Percentiles rank a stretch among this genome's conserved stretches.
Conservation (phyloP, 1,140 invertebrate species). For the Triops longicaudatus region DNA sequence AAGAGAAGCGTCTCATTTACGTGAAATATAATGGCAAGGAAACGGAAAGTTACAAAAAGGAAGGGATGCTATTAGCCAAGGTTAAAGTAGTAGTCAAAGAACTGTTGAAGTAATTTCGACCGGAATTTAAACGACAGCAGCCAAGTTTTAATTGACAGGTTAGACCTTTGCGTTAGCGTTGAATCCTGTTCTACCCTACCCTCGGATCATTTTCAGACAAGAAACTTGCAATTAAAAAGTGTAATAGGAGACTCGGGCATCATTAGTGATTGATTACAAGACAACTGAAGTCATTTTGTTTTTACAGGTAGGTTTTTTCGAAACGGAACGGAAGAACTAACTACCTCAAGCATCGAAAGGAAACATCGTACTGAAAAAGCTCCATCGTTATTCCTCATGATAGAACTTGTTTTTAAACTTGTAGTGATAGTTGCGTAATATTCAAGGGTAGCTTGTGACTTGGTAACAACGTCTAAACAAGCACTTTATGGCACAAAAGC, state of each 20-base stretch:
- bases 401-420: too few species aligned
- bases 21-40: background rate
- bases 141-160: slow-evolving; percentile 12
- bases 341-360: too few species aligned
- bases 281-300: background rate
- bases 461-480: too few species aligned
- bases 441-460: too few species aligned
- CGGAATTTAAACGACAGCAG: background rate
- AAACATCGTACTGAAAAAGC: too few species aligned
- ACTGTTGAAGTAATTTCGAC: background rate
- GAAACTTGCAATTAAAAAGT: background rate
- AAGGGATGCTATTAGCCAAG: background rate
- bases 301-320: background rate
- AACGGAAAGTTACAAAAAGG: background rate
- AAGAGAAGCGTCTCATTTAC: slow-evolving; percentile 37
- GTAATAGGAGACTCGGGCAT: background rate
- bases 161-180: background rate
- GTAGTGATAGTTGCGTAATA: too few species aligned
- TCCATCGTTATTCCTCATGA: too few species aligned
- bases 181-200: background rate
- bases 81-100: background rate
- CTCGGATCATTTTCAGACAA: background rate
- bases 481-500: too few species aligned
- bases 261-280: slow-evolving; percentile 2
- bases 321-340: too few species aligned